Percentiles rank a stretch among this genome's conserved stretches.
Evolutionary conservation across 2,888 invertebrate genomes (phyloP).

Genomic region (Podabrus alpinus): DNA sequence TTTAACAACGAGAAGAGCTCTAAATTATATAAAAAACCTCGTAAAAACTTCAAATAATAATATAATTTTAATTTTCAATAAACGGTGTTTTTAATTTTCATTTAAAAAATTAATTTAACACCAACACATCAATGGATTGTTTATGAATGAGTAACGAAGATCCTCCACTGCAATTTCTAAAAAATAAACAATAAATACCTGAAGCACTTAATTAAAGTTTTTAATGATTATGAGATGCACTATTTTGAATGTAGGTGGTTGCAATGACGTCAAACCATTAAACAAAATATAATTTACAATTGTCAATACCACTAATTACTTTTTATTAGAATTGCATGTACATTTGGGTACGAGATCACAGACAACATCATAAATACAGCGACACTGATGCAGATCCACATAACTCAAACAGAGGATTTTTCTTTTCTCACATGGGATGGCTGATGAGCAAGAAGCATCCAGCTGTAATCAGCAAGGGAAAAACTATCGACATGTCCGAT

Average conservation of each 20-base stretch:
- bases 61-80: no score
- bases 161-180: neutral
- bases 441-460: constrained; percentile 79
- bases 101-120: neutral
- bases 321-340: constrained; percentile 69
- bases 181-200: neutral
- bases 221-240: neutral
- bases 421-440: constrained; percentile 90
- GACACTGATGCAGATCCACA: constrained; percentile 80
- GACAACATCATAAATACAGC: constrained; percentile 79
- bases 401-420: constrained; percentile 80
- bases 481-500: constrained; percentile 75
- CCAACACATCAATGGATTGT: neutral
- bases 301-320: constrained; percentile 29
- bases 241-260: neutral
- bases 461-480: constrained; percentile 68
- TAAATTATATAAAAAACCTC: no score
- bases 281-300: neutral
- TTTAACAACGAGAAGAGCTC: no score
- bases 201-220: neutral
- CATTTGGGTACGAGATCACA: constrained; percentile 80
- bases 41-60: no score
- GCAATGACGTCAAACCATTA: neutral
- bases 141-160: neutral
- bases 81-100: neutral